phyloP scores from a whole-genome alignment of 2,888 invertebrate genomes.

The Choristoneura rosaceana region DNA sequence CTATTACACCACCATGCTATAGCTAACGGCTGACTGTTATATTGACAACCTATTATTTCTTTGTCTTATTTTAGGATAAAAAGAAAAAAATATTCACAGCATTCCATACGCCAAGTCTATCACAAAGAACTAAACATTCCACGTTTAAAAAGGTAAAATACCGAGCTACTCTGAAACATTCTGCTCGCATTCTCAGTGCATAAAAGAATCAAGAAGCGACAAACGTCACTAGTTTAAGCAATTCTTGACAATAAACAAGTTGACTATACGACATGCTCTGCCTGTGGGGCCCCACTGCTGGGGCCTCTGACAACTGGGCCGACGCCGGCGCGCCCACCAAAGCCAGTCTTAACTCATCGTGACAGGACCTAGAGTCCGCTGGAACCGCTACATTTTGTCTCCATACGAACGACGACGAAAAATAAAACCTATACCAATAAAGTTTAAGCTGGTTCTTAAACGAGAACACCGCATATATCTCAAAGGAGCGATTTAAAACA shows the following conservation, averaged over 20 bases:
- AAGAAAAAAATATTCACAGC: background rate
- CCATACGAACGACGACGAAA: constrained; percentile 15
- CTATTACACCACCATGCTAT: background rate
- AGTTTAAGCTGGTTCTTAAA: constrained; percentile 53
- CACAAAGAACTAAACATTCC: constrained; percentile 13
- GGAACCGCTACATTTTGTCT: constrained; percentile 49
- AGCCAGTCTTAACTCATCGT: constrained; percentile 48
- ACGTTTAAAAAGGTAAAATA: constrained; percentile 11
- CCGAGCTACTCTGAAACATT: background rate
- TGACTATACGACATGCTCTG: constrained; percentile 63
- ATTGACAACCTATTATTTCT: background rate
- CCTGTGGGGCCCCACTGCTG: constrained; percentile 61
- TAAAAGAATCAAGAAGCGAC: constrained; percentile 41
- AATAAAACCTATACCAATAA: constrained; percentile 19
- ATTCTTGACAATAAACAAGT: constrained; percentile 70
- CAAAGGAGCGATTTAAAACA: constrained; percentile 77
- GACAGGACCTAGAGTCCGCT: constrained; percentile 54
- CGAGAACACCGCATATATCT: constrained; percentile 53
- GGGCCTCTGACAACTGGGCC: constrained; percentile 58
- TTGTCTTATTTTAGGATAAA: background rate
- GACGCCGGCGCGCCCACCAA: constrained; percentile 41
- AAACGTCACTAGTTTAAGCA: constrained; percentile 56
- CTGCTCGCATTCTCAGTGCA: constrained; percentile 16
- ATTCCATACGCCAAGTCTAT: background rate
- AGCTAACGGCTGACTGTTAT: background rate